These are phyloP conservation scores for Heliconius hewitsoni DNA, from an alignment of 1,140 invertebrate genomes.

Conservation along the genomic window DNA sequence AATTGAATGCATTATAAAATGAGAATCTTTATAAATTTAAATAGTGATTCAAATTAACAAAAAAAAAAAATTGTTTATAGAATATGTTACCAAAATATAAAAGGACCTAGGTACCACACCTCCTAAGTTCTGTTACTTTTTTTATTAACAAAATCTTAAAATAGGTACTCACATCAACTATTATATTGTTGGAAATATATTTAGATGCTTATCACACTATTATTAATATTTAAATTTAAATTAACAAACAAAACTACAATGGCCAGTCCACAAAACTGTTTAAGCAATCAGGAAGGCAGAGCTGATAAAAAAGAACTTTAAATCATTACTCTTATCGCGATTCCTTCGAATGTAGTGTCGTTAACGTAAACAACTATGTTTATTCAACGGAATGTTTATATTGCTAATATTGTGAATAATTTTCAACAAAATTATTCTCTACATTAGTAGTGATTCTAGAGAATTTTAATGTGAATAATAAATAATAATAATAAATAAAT, in stretches of 20 bases:
- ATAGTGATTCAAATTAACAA: background rate
- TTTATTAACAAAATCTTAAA: too few species aligned
- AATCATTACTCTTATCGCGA: conserved; percentile 68
- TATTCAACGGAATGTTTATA: background rate
- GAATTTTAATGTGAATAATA: background rate
- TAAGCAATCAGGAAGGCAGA: conserved; percentile 59
- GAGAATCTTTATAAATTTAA: too few species aligned
- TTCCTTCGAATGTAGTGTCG: conserved; percentile 43
- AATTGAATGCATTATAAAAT: too few species aligned
- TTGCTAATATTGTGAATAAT: background rate
- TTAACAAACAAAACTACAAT: background rate
- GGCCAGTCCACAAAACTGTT: conserved; percentile 3
- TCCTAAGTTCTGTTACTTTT: too few species aligned
- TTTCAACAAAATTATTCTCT: background rate
- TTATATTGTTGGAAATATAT: background rate
- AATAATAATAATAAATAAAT: background rate
- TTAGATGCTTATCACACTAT: background rate
- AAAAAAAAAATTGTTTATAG: background rate
- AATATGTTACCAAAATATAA: too few species aligned
- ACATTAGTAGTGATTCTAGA: background rate
- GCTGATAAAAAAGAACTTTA: conserved; percentile 63
- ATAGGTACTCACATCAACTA: background rate
- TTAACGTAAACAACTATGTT: conserved; percentile 35
- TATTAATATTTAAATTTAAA: conserved; percentile 4
- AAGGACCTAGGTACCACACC: too few species aligned